Conservation (phyloP, 2,797 vertebrate species). For the Trachurus trachurus region DNA sequence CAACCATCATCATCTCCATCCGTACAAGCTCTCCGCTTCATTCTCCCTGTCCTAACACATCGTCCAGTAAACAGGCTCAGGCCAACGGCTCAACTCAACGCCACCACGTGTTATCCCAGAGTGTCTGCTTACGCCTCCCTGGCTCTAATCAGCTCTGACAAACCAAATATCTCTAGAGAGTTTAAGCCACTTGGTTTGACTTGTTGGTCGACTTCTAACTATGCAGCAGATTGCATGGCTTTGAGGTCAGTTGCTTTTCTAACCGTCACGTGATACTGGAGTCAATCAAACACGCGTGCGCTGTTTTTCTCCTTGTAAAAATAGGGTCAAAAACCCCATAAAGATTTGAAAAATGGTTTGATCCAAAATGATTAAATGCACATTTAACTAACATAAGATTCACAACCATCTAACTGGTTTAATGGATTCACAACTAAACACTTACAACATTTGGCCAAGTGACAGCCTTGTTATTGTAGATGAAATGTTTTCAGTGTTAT, state of each 20-base stretch:
- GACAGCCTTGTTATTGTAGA: background rate
- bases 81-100: constrained; percentile 65
- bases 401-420: background rate
- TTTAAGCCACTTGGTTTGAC: constrained; percentile 75
- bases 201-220: constrained; percentile 72
- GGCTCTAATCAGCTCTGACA: constrained; percentile 81
- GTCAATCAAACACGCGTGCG: constrained; percentile 18
- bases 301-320: background rate
- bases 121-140: constrained; percentile 73
- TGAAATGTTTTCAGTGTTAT: constrained; percentile 4
- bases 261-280: constrained; percentile 34
- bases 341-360: background rate
- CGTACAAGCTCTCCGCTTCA: constrained; percentile 61
- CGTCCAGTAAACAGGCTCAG: constrained; percentile 63
- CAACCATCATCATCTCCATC: constrained; percentile 72
- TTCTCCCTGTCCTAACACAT: constrained; percentile 72
- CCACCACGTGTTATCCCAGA: constrained; percentile 73
- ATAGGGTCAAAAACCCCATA: background rate
- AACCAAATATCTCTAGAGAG: constrained; percentile 77
- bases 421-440: background rate
- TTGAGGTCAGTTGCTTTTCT: constrained; percentile 63
- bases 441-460: too few species aligned
- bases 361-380: background rate
- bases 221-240: constrained; percentile 65
- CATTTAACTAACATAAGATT: background rate